Evolutionary conservation across 2,797 vertebrate species (phyloP).

Genomic region (Danio tinwini): DNA sequence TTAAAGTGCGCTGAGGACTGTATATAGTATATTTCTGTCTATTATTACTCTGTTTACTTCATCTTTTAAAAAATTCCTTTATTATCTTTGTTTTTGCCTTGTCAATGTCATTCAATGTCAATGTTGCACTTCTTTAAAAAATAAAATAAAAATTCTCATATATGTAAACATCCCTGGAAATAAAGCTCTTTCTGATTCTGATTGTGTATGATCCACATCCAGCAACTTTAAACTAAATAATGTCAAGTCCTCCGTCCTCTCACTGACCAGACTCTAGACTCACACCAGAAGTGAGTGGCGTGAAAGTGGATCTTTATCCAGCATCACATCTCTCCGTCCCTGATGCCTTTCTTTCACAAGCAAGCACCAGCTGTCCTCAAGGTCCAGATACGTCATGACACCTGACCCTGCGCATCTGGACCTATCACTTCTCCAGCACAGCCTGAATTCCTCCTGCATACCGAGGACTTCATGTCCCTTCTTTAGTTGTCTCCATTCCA

Average conservation of each 20-base stretch:
- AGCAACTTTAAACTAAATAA: too few species aligned
- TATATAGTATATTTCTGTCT: too few species aligned
- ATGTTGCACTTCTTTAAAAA: too few species aligned
- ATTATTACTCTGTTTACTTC: too few species aligned
- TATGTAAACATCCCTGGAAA: too few species aligned
- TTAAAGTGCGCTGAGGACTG: too few species aligned
- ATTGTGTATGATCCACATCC: too few species aligned
- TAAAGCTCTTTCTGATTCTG: too few species aligned
- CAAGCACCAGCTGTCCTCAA: conserved; percentile 29
- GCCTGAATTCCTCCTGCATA: background rate
- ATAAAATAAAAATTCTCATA: too few species aligned
- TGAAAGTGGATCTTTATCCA: conserved; percentile 5
- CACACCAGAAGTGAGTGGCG: background rate
- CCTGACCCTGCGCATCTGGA: conserved; percentile 43
- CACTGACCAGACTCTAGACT: background rate
- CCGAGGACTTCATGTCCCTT: conserved; percentile 5
- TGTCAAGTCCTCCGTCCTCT: background rate
- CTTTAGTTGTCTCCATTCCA: background rate
- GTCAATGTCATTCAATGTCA: too few species aligned
- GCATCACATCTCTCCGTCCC: conserved; percentile 4
- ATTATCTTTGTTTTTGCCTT: too few species aligned
- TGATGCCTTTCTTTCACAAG: conserved; percentile 9
- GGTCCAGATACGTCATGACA: conserved; percentile 27
- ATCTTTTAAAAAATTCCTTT: too few species aligned
- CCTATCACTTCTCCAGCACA: conserved; percentile 6